Conservation (phyloP, 2,888 invertebrate genomes). For the Xylophagus ater region DNA sequence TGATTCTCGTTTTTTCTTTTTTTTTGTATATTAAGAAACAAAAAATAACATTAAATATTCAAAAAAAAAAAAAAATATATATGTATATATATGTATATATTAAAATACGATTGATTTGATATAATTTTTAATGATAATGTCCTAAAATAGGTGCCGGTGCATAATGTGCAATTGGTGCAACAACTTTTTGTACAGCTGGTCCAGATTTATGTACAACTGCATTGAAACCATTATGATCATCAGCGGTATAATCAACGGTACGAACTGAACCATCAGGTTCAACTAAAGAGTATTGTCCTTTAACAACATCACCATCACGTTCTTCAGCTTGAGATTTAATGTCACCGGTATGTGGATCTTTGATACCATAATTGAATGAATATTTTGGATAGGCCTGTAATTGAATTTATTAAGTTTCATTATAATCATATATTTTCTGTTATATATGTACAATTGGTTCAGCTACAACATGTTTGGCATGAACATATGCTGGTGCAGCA, state of each 20-base stretch:
- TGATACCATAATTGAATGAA: constrained; percentile 57
- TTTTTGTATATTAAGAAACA: too few relatives aligned
- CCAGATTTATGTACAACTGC: constrained; percentile 56
- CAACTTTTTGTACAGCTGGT: constrained; percentile 42
- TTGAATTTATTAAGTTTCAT: constrained; percentile 8
- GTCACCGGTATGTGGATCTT: constrained; percentile 61
- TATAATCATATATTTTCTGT: background rate
- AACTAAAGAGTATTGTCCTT: constrained; percentile 50
- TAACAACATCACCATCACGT: constrained; percentile 59
- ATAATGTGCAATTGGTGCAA: constrained; percentile 38
- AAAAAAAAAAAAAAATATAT: too few relatives aligned
- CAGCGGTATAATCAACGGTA: constrained; percentile 55
- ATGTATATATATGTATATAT: too few relatives aligned
- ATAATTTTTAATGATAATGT: constrained; percentile 37
- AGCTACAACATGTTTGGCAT: constrained; percentile 21
- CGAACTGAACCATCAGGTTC: constrained; percentile 42
- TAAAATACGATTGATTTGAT: too few relatives aligned
- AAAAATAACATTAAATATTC: too few relatives aligned
- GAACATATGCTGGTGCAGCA: constrained; percentile 18
- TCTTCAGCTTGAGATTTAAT: constrained; percentile 58
- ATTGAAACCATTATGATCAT: constrained; percentile 60
- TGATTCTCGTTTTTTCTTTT: too few relatives aligned
- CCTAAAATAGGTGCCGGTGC: constrained; percentile 37
- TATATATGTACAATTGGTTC: constrained; percentile 30
- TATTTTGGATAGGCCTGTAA: constrained; percentile 56